phyloP scores from a whole-genome alignment of 2,113 vertebrate genomes.

The Bettongia penicillata region DNA sequence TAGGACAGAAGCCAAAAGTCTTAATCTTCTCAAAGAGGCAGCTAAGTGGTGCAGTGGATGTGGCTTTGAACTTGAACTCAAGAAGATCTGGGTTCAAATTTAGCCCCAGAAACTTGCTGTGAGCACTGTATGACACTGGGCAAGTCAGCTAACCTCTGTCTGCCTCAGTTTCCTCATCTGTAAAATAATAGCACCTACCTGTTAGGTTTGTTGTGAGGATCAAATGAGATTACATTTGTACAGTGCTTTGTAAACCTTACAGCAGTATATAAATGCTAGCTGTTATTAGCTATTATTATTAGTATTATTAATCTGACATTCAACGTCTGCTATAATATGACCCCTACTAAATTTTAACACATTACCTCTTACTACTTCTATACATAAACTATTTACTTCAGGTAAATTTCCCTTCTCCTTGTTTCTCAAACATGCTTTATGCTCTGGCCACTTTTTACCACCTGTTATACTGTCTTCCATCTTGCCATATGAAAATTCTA shows the following conservation, averaged over 20 bases:
- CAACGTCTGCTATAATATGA: not conserved
- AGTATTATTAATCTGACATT: not conserved
- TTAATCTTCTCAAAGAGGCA: not conserved
- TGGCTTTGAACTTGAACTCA: not conserved
- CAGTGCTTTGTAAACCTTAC: not conserved
- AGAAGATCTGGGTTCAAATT: not conserved
- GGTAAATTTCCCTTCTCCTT: not conserved
- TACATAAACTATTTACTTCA: not conserved
- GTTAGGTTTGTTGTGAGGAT: not conserved
- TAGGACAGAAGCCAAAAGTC: not conserved
- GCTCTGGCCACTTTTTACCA: not conserved
- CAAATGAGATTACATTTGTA: not conserved
- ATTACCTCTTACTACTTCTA: not conserved
- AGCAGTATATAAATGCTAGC: not conserved
- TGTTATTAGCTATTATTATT: not conserved
- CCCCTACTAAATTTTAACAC: not conserved
- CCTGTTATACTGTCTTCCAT: not conserved
- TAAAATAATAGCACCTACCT: not conserved
- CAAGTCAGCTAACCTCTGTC: not conserved
- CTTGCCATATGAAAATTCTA: not conserved
- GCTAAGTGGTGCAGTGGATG: not conserved
- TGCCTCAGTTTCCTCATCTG: not conserved
- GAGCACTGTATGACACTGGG: not conserved
- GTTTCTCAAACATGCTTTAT: not conserved
- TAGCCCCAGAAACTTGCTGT: not conserved